Base-by-base conservation (phyloP, 2,888 invertebrate genomes). In the Cryptosula pallasiana region DNA sequence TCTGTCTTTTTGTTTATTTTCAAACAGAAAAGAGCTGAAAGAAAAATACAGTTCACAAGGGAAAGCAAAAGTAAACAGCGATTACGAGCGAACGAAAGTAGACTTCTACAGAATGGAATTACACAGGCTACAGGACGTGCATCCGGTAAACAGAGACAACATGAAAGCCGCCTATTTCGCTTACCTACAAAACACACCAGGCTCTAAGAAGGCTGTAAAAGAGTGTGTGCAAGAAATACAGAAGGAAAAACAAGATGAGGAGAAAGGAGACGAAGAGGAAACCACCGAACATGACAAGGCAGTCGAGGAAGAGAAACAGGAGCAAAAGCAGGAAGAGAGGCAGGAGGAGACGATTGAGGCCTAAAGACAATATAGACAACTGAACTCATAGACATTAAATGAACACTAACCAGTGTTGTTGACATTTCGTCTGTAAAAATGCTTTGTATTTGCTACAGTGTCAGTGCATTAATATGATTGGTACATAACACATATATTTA, bases 171-270 rank as follows among this genome's bases (percentile, higher is more conserved):
- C 82, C 1, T 84, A 84, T 75, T 80, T 79, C 75, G 83, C 84
- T 20, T 84, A 84, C 75, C 78, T 84, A 9, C 82, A 83, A 74
- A 84, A 84, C 77, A 83, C 81, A 0, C 82, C 82, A 0, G 84
- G 84, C 0, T 81, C 83, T 1, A 77, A 77, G 29, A 80, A 83
- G 73, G 83, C 83, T 0, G 73, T 84, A 1, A 73, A 78, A 34
- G 81, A 84, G 45, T 83, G 82, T 74, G 77, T 83, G 69, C 76
- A 76, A 36, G 76, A 76, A 70, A 63, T 63, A 63, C 5, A 20
- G n/a, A n/a, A 5, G 13, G 63, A 63, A 32, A 63, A 63, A 63
- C 29, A 63, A 32, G 63, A 63, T 32, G 27, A 63, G 32, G 63
- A 63, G n/a, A 32, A 16, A 13, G 20, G 20, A 20, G 20, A 45